These are phyloP conservation scores for Enteromius fasciolatus DNA, from an alignment of 2,797 vertebrate genomes.

Conservation along the genomic window DNA sequence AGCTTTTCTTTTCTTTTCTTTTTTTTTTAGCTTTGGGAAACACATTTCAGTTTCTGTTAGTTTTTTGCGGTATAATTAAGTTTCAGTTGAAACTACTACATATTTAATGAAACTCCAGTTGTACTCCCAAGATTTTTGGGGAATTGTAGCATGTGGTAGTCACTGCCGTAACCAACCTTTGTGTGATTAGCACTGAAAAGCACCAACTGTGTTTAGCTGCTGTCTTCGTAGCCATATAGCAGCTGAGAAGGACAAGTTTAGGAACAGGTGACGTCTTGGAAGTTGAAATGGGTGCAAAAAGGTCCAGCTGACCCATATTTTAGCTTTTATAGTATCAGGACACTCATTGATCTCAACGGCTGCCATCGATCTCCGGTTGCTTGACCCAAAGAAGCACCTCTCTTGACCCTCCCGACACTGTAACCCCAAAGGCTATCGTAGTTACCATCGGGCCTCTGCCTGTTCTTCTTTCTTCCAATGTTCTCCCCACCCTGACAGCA, in stretches of 20 bases:
- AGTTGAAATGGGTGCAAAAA: neutral
- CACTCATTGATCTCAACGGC: neutral
- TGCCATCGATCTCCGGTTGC: neutral
- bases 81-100: neutral
- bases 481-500: constrained; percentile 57
- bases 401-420: neutral
- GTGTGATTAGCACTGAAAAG: neutral
- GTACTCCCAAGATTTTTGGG: neutral
- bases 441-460: constrained; percentile 19
- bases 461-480: constrained; percentile 28
- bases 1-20: neutral
- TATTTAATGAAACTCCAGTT: neutral
- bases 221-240: neutral
- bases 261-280: neutral
- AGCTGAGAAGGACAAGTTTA: neutral
- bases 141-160: neutral
- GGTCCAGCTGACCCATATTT: neutral
- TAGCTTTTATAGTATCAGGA: neutral
- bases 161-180: neutral
- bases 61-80: neutral
- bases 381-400: neutral
- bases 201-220: neutral
- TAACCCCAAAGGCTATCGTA: neutral
- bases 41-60: neutral
- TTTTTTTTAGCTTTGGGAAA: neutral